Conservation (phyloP, 2,888 invertebrate genomes). For the Plebejus melissa region DNA sequence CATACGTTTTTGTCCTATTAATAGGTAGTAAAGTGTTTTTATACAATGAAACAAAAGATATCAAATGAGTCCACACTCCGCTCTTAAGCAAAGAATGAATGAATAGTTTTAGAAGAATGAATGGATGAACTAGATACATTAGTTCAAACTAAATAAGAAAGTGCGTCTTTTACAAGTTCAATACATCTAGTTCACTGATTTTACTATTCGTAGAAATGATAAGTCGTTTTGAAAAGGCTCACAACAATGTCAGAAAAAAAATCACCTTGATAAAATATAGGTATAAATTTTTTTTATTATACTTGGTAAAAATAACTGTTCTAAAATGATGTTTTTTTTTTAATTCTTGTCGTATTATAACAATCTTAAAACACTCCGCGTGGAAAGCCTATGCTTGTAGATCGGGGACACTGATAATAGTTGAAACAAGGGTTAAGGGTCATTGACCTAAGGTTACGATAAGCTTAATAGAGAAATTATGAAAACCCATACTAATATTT, state of each 20-base stretch:
- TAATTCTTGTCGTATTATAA: background rate
- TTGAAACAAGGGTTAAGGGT: constrained; percentile 1
- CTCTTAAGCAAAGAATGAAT: background rate
- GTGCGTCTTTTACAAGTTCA: background rate
- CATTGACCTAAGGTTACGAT: background rate
- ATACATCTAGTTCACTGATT: too few relatives aligned
- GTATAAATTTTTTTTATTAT: too few relatives aligned
- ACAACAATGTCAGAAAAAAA: too few relatives aligned
- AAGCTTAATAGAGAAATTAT: background rate
- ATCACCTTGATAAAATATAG: too few relatives aligned
- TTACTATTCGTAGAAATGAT: too few relatives aligned
- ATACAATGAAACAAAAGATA: background rate
- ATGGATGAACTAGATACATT: background rate
- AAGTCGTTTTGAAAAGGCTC: too few relatives aligned
- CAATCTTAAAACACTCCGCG: background rate
- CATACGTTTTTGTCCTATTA: background rate
- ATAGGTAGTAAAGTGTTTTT: background rate
- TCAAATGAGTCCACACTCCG: background rate
- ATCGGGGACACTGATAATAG: background rate
- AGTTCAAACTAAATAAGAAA: background rate
- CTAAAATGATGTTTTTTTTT: too few relatives aligned
- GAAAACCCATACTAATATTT: background rate
- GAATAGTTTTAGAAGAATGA: background rate
- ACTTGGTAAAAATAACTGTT: too few relatives aligned
- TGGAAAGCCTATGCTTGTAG: constrained; percentile 1